phyloP scores from a whole-genome alignment of 2,888 invertebrate species.

The Laspeyria flexula region DNA sequence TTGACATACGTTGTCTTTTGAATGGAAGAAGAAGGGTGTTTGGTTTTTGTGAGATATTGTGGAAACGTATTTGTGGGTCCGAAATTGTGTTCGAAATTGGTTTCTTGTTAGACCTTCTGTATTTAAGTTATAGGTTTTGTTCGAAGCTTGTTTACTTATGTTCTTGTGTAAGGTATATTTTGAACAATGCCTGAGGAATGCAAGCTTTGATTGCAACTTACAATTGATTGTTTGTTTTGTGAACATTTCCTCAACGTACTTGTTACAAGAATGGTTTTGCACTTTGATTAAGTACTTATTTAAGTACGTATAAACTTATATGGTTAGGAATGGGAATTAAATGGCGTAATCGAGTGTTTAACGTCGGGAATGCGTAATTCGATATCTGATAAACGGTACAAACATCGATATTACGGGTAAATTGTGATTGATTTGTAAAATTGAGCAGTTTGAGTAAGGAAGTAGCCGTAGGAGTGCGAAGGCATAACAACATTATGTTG shows the following conservation, averaged over 20 bases:
- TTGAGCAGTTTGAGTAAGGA: not conserved
- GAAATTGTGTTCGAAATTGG: too few relatives aligned
- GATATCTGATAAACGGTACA: not conserved
- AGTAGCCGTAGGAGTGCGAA: too few relatives aligned
- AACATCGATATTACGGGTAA: not conserved
- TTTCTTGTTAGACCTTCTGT: too few relatives aligned
- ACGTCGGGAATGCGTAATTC: not conserved
- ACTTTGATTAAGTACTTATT: constrained; percentile 14
- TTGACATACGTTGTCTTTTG: too few relatives aligned
- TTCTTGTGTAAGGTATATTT: constrained; percentile 38
- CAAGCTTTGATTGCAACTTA: constrained; percentile 53
- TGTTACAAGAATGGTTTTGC: constrained; percentile 12
- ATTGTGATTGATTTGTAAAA: not conserved
- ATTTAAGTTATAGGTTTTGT: too few relatives aligned
- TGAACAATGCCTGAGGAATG: constrained; percentile 36
- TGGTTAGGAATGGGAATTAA: not conserved
- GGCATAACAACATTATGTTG: not conserved
- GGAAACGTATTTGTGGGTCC: too few relatives aligned
- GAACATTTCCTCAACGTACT: constrained; percentile 21
- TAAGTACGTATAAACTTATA: constrained; percentile 1
- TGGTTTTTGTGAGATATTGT: too few relatives aligned
- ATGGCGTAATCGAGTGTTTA: not conserved
- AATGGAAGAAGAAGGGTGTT: too few relatives aligned
- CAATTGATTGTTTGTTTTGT: constrained; percentile 56
- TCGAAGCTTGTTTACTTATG: not conserved